phyloP scores from a whole-genome alignment of 1,140 invertebrate species.

The Drosophila melanica region DNA sequence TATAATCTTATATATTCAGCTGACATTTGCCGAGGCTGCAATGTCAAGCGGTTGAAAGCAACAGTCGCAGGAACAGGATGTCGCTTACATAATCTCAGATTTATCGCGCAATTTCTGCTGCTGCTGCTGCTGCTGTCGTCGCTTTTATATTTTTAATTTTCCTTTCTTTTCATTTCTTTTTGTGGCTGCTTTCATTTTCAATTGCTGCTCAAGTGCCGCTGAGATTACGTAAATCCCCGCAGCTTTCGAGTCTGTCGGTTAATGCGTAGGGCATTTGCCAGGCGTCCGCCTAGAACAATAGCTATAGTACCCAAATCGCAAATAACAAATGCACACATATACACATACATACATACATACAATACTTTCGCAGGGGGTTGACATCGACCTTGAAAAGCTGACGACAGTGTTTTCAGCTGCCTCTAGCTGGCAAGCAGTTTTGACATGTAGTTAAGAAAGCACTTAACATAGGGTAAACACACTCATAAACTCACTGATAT shows the following conservation, averaged over 20 bases:
- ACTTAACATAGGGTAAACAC: constrained; percentile 30
- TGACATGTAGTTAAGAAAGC: constrained; percentile 30
- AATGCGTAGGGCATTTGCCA: constrained; percentile 18
- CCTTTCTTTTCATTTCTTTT: constrained; percentile 37
- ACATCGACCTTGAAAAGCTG: constrained; percentile 43
- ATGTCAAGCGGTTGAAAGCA: constrained; percentile 30
- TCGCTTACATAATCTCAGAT: constrained; percentile 33
- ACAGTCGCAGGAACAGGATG: constrained; percentile 6
- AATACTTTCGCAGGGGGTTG: constrained; percentile 25
- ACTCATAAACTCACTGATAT: constrained; percentile 4
- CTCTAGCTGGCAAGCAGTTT: constrained; percentile 9
- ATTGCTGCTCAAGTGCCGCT: constrained; percentile 64
- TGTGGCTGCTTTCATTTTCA: constrained; percentile 64
- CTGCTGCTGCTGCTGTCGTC: constrained; percentile 4
- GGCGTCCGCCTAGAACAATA: constrained; percentile 23
- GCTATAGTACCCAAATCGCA: constrained; percentile 17
- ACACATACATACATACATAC: background rate
- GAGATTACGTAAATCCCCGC: constrained; percentile 71
- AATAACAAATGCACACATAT: constrained; percentile 20
- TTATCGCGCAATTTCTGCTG: constrained; percentile 11
- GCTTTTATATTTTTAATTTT: background rate
- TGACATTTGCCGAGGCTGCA: constrained; percentile 36
- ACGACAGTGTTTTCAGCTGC: constrained; percentile 36
- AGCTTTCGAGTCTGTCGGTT: constrained; percentile 29
- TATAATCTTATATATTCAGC: constrained; percentile 20